Conservation (phyloP, 2,113 vertebrate species). For the Alethe diademata region DNA sequence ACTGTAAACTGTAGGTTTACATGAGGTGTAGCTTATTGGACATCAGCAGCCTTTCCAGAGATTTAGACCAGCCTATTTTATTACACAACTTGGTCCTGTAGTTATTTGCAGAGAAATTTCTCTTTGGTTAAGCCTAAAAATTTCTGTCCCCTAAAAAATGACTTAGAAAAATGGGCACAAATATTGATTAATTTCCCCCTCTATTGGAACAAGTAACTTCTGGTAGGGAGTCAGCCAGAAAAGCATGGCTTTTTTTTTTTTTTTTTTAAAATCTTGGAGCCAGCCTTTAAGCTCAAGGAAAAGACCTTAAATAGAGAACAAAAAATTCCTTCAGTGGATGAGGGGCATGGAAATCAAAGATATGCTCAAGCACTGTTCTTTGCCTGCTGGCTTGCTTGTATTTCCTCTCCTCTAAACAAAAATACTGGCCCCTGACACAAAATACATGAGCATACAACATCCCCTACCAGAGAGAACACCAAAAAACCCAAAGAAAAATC, state of each 20-base stretch:
- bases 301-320: background rate
- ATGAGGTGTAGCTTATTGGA: background rate
- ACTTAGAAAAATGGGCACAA: background rate
- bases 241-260: background rate
- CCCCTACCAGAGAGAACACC: background rate
- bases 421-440: fast-evolving
- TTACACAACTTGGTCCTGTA: background rate
- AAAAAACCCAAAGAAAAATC: background rate
- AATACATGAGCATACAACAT: background rate
- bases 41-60: background rate
- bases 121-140: background rate
- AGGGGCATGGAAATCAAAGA: background rate
- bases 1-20: background rate
- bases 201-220: background rate
- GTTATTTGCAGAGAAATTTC: background rate
- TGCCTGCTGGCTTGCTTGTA: background rate
- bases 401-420: background rate
- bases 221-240: background rate
- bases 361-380: background rate
- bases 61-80: background rate
- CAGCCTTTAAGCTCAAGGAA: background rate
- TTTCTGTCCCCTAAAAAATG: background rate
- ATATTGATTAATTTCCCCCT: background rate
- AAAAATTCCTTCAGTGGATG: background rate
- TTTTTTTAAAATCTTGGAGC: background rate